Evolutionary conservation across 92 coral and sea anemone species (phyloP).

Genomic region (Phymanthus crucifer): DNA sequence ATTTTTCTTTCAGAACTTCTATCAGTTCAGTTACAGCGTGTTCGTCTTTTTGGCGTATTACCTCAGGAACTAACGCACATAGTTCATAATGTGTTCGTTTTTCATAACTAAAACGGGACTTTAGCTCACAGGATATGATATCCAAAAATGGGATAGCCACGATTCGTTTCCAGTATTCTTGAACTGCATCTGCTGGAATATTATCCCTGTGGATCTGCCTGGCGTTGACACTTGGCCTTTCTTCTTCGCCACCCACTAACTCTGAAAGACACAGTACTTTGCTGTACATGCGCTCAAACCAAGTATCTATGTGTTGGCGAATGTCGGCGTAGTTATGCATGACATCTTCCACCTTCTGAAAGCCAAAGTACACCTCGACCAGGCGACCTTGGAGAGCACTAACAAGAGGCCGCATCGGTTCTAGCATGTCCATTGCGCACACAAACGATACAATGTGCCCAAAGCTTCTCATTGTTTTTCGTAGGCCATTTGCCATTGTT

Average conservation of each 20-base stretch:
- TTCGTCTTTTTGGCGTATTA: conserved; percentile 40
- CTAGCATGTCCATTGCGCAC: conserved; percentile 9
- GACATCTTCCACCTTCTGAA: conserved; percentile 59
- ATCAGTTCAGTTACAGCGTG: conserved; percentile 46
- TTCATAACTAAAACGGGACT: conserved; percentile 38
- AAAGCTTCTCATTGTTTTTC: conserved; percentile 58
- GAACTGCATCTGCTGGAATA: conserved; percentile 57
- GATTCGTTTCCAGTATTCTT: conserved; percentile 54
- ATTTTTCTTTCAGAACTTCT: conserved; percentile 32
- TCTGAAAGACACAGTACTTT: conserved; percentile 54
- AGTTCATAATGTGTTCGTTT: conserved; percentile 47
- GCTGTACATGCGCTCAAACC: conserved; percentile 57
- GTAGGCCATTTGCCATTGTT: conserved; percentile 74
- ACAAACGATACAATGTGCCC: conserved; percentile 25
- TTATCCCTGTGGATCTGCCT: conserved; percentile 54
- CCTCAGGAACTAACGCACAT: conserved; percentile 35
- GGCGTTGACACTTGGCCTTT: conserved; percentile 45
- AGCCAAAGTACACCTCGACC: conserved; percentile 63
- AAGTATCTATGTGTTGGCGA: conserved; percentile 55
- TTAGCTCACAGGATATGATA: conserved; percentile 28
- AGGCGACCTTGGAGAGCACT: conserved; percentile 66
- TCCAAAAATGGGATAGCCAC: conserved; percentile 55
- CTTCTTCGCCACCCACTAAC: conserved; percentile 52
- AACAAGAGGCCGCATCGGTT: conserved; percentile 69
- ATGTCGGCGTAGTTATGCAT: conserved; percentile 47